Evolutionary conservation across 2,113 vertebrate genomes (phyloP).

Genomic region (Hirundichthys speculiger): DNA sequence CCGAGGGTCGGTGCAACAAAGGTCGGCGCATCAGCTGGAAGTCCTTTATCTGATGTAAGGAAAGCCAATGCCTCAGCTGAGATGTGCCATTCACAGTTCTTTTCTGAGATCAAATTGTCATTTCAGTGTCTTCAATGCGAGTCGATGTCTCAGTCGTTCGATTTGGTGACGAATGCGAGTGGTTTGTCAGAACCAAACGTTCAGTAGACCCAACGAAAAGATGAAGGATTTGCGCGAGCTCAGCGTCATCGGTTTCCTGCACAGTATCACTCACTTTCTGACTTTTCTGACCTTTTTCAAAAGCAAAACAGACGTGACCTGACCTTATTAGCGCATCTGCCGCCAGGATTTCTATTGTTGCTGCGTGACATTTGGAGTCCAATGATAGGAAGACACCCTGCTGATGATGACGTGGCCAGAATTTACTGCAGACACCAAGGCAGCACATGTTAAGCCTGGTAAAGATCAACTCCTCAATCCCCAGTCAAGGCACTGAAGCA

Average conservation of each 20-base stretch:
- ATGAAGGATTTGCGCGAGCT: too few relatives aligned
- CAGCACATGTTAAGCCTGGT: neutral
- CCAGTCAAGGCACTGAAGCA: conserved; percentile 32
- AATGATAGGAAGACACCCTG: conserved; percentile 26
- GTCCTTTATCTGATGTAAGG: conserved; percentile 8
- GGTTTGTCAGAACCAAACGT: neutral
- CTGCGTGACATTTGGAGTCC: conserved; percentile 41
- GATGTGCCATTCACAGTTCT: conserved; percentile 26
- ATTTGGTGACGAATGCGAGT: neutral
- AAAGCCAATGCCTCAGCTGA: neutral
- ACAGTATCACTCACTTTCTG: neutral
- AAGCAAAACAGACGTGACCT: conserved; percentile 17
- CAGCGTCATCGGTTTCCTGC: neutral
- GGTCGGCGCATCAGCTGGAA: neutral
- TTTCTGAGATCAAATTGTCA: conserved; percentile 4
- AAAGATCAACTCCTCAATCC: conserved; percentile 17
- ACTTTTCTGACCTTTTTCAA: conserved; percentile 37
- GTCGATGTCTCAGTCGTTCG: neutral
- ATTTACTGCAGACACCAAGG: conserved; percentile 2
- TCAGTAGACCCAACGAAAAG: neutral
- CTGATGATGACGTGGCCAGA: neutral
- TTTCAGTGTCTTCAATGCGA: conserved; percentile 2
- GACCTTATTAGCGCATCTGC: conserved; percentile 49
- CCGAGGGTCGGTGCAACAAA: neutral
- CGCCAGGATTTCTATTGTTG: conserved; percentile 15